Evolutionary conservation across 2,797 vertebrate genomes (phyloP), one percentile per base, ranked within the genome.

Genomic region (Yasuhikotakia modesta): DNA sequence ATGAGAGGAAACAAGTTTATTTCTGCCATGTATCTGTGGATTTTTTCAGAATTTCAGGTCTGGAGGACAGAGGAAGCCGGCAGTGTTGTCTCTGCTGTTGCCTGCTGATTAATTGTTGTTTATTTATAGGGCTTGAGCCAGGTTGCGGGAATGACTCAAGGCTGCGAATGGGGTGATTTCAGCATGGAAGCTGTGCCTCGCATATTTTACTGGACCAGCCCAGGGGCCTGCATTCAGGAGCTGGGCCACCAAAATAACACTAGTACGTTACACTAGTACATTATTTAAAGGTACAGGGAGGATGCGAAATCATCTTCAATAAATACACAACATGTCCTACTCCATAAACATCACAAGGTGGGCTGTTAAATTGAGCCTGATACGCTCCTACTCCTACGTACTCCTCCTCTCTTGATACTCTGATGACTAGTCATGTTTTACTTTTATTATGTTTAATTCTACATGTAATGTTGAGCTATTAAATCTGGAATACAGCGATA

Each of bases 51-150:
- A 48, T 48, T 48, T 48, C 14, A 48, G 46, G 46, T 48, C 46
- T 48, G 19, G 22, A 57, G 85, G 84, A 87, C 14, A n/a, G 16
- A 50, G 82, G 87, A 83, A 79, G 87, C 76, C 76, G 90, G 87
- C 84, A 78, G 86, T 83, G 84, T 86, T 85, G 87, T 87, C 80
- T 7, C 87, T 80, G 79, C 79, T 92, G 90, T 91, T 88, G 84
- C 87, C 88, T 89, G 88, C 87, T 93, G 93, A 93, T 92, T 94
- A 94, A 93, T 81, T 86, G 83, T 76, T 91, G 91, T 94, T 94
- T 95, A 95, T 94, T 95, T 94, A 94, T 92, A 92, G 90, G 88
- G 88, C 89, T 92, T 87, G 84, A 93, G 91, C 90, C 89, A 90
- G 79, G 77, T 78, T 71, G 73, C 84, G 65, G 74, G 81, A 8